phyloP scores from a whole-genome alignment of 23 tunicate species.

The Botrylloides violaceus region DNA sequence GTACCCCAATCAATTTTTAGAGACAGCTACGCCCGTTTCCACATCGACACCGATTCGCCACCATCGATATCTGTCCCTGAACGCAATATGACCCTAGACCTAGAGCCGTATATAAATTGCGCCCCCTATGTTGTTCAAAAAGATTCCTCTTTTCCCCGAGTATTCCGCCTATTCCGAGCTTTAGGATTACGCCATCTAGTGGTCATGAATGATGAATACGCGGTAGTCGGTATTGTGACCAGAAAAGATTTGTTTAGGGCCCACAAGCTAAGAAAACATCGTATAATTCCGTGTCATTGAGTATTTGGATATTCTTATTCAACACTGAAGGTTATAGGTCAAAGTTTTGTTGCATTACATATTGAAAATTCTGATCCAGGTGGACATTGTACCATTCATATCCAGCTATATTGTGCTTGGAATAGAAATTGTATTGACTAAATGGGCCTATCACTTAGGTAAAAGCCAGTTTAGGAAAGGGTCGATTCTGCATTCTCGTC shows the following conservation, averaged over 20 bases:
- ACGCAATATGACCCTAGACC: constrained; percentile 49
- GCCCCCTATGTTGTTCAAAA: constrained; percentile 62
- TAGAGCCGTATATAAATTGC: constrained; percentile 72
- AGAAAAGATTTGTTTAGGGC: constrained; percentile 44
- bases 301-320: no score
- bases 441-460: no score
- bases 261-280: no score
- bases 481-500: no score
- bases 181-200: constrained; percentile 88
- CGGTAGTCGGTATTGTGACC: constrained; percentile 76
- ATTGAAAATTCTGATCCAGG: no score
- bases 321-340: no score
- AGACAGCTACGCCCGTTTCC: constrained; percentile 68
- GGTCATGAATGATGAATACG: constrained; percentile 54
- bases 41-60: constrained; percentile 7
- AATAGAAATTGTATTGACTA: no score
- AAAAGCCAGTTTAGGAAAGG: no score
- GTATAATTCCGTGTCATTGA: no score
- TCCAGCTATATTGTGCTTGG: no score
- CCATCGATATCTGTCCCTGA: constrained; percentile 66
- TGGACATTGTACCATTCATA: no score
- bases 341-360: no score
- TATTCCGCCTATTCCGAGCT: constrained; percentile 83
- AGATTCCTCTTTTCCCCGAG: constrained; percentile 59
- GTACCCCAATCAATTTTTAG: constrained; percentile 41